Base-by-base conservation (phyloP, 2,888 invertebrate species). In the Criorhina ranunculi region DNA sequence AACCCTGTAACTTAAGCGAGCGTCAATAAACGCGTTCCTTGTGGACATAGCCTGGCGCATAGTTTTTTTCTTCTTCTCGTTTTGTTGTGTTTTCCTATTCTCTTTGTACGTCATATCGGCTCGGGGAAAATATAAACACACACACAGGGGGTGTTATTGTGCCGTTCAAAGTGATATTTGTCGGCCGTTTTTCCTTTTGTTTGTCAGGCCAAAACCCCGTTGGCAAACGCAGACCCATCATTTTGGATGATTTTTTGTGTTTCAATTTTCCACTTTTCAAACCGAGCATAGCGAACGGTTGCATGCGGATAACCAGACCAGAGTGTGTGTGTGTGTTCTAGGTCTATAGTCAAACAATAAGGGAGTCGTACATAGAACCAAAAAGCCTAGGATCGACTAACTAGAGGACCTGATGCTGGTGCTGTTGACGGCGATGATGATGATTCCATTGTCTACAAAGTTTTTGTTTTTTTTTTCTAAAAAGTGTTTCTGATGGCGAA, bases 291-390 rank as follows among this genome's bases (percentile, higher is more conserved):
- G 0, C n/a, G n/a, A n/a, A n/a, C n/a, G n/a, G n/a, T n/a, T n/a
- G 33, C 24, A 59, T n/a, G n/a, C 9, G 9, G 12, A 24, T 35
- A 35, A 15, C 0, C 19, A 19, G 9, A n/a, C 17, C 19, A 55
- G n/a, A 66, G 35, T 37, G 46, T 35, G 37, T 40, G 35, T 37
- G 37, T 7, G 5, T 24, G 44, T 40, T 19, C 55, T 75, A 7
- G 64, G 85, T 76, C 59, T 83, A 3, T 44, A 75, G 80, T 76
- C 80, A 75, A 85, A 85, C 80, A 85, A 73, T 62, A 53, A 69
- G 64, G 44, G 51, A 73, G 49, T 35, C 35, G 37, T 35, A 49
- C 51, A 62, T 44, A 69, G 55, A 62, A 44, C n/a, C 46, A 35
- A 57, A 35, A 57, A 66, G 29, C 19, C 35, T 29, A 35, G 69